Evolutionary conservation across 2,888 invertebrate genomes (phyloP), one percentile per base, ranked within the genome.

Genomic region (Sinelater perroti): DNA sequence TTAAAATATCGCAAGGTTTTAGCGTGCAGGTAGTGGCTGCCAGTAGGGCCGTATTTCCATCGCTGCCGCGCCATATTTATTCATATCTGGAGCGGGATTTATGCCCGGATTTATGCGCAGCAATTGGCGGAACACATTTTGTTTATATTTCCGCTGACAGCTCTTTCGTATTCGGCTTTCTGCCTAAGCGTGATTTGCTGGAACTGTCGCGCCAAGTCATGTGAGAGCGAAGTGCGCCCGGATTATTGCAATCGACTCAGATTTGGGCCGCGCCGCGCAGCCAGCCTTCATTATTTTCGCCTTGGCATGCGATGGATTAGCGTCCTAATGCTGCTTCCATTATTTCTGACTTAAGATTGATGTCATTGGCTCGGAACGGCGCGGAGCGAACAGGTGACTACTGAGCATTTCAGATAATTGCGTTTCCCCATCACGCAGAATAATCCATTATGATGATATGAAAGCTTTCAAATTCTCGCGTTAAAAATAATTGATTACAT

Each of bases 101-200:
- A 56, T 47, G 40, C 11, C 20, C 38, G 50, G 49, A 49, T 49
- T 56, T 56, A 49, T 49, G 33, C 40, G 31, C 35, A 33, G 24
- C 24, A 56, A 56, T 56, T 49, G 56, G 49, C 35, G 49, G 33
- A 56, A 56, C 38, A 42, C 49, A 49, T 56, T 56, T 49, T 56
- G 56, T 56, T 49, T 56, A 56, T 50, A 56, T 56, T 56, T 56
- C 50, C 35, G 49, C 26, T 56, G 56, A 56, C 56, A 56, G 56
- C 49, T 56, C 42, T 49, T 56, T 44, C 56, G 49, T 30, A 56
- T 56, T 55, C 33, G 20, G 55, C 49, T 49, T 56, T 50, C 50
- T 56, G 20, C 42, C 26, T 56, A 56, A 56, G 56, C 36, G 35
- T 56, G 56, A 56, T 56, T 56, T 56, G 56, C 50, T 50, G 33